A percentile compares a stretch with the other conserved stretches of the same genome.
phyloP scores from a whole-genome alignment of 1,140 invertebrate genomes.

The Drosophila obscura region DNA sequence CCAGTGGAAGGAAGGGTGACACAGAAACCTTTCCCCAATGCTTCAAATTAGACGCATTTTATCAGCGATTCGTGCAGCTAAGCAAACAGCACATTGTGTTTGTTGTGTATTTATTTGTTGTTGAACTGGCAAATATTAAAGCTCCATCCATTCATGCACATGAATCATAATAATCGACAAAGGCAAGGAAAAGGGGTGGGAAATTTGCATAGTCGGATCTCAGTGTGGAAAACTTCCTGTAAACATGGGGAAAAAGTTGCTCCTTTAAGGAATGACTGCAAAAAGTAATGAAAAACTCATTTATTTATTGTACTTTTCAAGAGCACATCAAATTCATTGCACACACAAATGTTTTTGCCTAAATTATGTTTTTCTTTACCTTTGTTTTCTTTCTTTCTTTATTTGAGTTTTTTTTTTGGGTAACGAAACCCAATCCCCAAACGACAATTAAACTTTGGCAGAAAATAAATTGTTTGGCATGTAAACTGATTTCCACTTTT shows the following conservation, averaged over 20 bases:
- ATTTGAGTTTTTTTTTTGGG: slow-evolving; percentile 1
- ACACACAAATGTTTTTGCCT: slow-evolving; percentile 11
- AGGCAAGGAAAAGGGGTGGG: slow-evolving; percentile 9
- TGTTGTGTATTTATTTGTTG: not conserved
- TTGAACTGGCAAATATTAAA: slow-evolving; percentile 36
- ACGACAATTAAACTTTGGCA: slow-evolving; percentile 52
- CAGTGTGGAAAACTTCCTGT: not conserved
- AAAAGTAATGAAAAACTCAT: slow-evolving; percentile 25
- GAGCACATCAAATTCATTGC: slow-evolving; percentile 10
- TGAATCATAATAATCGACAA: slow-evolving; percentile 8
- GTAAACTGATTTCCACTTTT: not conserved
- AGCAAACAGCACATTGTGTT: slow-evolving; percentile 43
- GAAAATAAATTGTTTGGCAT: slow-evolving; percentile 38
- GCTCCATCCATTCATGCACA: not conserved
- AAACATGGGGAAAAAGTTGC: too few relatives aligned
- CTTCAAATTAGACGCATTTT: slow-evolving; percentile 23
- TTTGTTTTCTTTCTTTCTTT: slow-evolving; percentile 2
- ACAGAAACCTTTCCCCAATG: not conserved
- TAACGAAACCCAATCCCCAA: slow-evolving; percentile 11
- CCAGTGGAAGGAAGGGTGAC: slow-evolving; percentile 2
- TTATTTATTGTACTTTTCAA: slow-evolving; percentile 6
- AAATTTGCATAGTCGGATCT: not conserved
- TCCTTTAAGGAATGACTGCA: slow-evolving; percentile 4
- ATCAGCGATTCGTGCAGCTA: slow-evolving; percentile 58
- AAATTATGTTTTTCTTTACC: slow-evolving; percentile 10